Conservation (phyloP, 1,140 invertebrate species). For the Diorhabda carinulata region DNA sequence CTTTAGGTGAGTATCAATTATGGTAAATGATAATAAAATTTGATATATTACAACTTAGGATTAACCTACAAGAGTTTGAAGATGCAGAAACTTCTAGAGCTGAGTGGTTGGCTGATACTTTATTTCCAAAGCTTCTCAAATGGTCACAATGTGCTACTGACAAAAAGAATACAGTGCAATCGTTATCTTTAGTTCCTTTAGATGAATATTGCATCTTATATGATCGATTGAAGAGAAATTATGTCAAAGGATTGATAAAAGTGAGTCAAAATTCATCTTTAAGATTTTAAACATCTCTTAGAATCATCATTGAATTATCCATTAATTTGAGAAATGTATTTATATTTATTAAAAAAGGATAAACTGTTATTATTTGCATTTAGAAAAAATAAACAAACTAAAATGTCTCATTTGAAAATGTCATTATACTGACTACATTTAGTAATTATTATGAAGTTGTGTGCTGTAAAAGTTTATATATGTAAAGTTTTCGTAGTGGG, state of each 20-base stretch:
- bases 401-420: no score
- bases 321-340: no score
- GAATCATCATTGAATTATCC: no score
- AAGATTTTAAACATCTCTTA: no score
- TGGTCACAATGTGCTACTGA: slow-evolving; percentile 55
- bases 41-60: slow-evolving; percentile 27
- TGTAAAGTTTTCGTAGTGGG: no score
- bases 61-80: slow-evolving; percentile 35
- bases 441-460: no score
- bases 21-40: no score
- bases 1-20: neutral
- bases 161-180: slow-evolving; percentile 50
- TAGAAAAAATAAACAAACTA: no score
- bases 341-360: no score
- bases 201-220: slow-evolving; percentile 72
- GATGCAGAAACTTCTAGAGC: slow-evolving; percentile 45
- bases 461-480: no score
- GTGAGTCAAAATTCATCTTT: slow-evolving; percentile 42
- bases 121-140: slow-evolving; percentile 63
- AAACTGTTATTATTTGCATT: no score
- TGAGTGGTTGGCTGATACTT: slow-evolving; percentile 53
- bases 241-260: slow-evolving; percentile 68
- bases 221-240: slow-evolving; percentile 72
- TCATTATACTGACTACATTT: no score
- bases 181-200: slow-evolving; percentile 63